Base-by-base conservation (phyloP, 2,113 vertebrate genomes). In the Chelonoidis abingdonii region DNA sequence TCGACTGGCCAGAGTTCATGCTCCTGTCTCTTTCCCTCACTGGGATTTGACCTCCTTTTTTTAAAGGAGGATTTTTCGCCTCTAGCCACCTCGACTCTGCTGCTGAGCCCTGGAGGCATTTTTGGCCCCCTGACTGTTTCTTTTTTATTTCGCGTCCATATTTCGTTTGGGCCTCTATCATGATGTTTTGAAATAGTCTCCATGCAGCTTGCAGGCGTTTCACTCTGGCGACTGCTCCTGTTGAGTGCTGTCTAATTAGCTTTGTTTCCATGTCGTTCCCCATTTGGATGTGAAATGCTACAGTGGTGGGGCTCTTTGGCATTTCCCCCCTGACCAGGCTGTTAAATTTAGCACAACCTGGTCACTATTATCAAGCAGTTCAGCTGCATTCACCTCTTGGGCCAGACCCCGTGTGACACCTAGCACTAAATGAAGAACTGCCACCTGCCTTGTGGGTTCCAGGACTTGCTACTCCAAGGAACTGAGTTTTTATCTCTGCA, bases 241-340 rank as follows among this genome's bases (percentile, higher is more conserved):
- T 21, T 1, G 65, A n/a, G 21, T 17, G 35, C 65, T 17, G 4
- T 21, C 65, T 69, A 10, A 38, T 8, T 4, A n/a, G 65, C 65
- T 3, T 69, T 2, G 1, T 17, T n/a, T n/a, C 31, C 4, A 17
- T 4, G 65, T 19, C 1, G 17, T 19, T n/a, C 65, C 35, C 65
- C 35, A 8, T 69, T 17, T 21, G 65, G 27, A 69, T 21, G 17
- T n/a, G 31, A 31, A 62, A 62, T 35, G 29, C 59, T 35, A 14
- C 59, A 5, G 29, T 4, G 14, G 7, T 65, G 62, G 31, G 6
- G 35, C 14, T 65, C 62, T 35, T 17, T 35, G 31, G 62, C 6
- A 65, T 35, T 9, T 22, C 13, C 29, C 13, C 29, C 29, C 6
- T 1, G 2, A 14, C 29, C 1, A 31, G 29, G 59, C 29, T 62